Percentiles rank a stretch among this genome's conserved stretches.
Evolutionary conservation across 2,113 vertebrate species (phyloP).

Genomic region (Progne subis): DNA sequence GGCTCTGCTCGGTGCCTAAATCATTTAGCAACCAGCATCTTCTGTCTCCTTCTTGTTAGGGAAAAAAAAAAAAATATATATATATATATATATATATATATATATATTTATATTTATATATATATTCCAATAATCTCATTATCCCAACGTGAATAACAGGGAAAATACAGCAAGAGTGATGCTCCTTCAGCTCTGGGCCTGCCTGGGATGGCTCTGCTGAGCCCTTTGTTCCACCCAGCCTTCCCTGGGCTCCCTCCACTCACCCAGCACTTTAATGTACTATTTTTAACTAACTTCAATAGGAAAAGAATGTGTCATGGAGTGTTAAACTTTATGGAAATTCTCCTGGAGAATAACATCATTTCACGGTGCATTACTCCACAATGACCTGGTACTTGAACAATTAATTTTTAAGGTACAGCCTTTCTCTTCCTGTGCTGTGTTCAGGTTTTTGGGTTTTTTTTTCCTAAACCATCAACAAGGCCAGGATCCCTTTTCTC

Average conservation of each 20-base stretch:
- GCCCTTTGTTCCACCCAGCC: background rate
- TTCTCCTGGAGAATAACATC: slow-evolving; percentile 78
- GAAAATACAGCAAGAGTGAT: slow-evolving; percentile 83
- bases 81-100: slow-evolving; percentile 45
- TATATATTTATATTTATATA: slow-evolving; percentile 58
- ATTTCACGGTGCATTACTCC: slow-evolving; percentile 79
- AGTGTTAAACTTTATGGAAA: slow-evolving; percentile 81
- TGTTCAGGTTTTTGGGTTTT: slow-evolving; percentile 37
- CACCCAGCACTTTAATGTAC: slow-evolving; percentile 51
- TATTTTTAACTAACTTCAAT: slow-evolving; percentile 63
- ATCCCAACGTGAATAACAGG: slow-evolving; percentile 83
- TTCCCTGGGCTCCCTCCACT: background rate
- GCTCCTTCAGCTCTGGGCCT: slow-evolving; percentile 59
- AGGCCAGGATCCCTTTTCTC: slow-evolving; percentile 26
- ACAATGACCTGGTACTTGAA: slow-evolving; percentile 78
- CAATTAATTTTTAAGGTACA: slow-evolving; percentile 81
- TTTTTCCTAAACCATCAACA: slow-evolving; percentile 65
- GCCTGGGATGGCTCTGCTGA: background rate
- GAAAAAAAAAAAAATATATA: slow-evolving; percentile 48
- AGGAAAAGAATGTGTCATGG: slow-evolving; percentile 72
- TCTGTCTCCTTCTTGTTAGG: slow-evolving; percentile 89
- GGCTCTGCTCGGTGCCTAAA: slow-evolving; percentile 83
- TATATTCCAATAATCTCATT: slow-evolving; percentile 85
- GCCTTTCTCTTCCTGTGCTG: slow-evolving; percentile 57
- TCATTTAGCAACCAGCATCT: slow-evolving; percentile 83